These are phyloP conservation scores for Sciaenops ocellatus DNA, from an alignment of 2,797 vertebrate genomes.

Conservation along the genomic window DNA sequence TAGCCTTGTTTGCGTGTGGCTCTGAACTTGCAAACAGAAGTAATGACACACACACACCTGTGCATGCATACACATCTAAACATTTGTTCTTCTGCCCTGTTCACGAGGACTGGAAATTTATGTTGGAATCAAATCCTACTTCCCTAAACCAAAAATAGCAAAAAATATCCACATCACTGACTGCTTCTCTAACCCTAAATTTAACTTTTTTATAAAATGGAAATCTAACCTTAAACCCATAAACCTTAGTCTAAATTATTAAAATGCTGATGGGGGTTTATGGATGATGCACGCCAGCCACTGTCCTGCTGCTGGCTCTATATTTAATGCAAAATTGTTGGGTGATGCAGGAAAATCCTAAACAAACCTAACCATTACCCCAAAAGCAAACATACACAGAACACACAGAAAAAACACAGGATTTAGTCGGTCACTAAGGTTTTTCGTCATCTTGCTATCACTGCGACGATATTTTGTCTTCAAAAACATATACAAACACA, in stretches of 20 bases:
- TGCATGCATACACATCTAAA: slow-evolving; percentile 48
- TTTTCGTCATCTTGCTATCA: slow-evolving; percentile 23
- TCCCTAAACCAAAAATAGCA: slow-evolving; percentile 13
- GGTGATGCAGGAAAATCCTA: slow-evolving; percentile 10
- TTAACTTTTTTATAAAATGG: slow-evolving; percentile 3
- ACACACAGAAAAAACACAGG: background rate
- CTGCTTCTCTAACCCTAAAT: slow-evolving; percentile 39
- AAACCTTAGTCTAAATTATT: slow-evolving; percentile 21
- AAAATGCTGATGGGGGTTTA: slow-evolving; percentile 2
- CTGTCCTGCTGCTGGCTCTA: slow-evolving; percentile 15
- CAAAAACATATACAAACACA: background rate
- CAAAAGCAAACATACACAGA: slow-evolving; percentile 6
- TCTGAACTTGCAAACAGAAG: slow-evolving; percentile 38
- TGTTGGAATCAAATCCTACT: slow-evolving; percentile 44
- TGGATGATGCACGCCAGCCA: slow-evolving; percentile 5
- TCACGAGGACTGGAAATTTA: slow-evolving; percentile 47
- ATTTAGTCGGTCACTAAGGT: background rate
- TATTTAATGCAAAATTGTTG: slow-evolving; percentile 6
- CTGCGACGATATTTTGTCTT: slow-evolving; percentile 12
- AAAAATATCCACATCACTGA: slow-evolving; percentile 46
- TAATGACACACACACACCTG: slow-evolving; percentile 46
- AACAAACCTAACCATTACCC: slow-evolving; percentile 15
- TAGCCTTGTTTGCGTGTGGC: slow-evolving; percentile 24
- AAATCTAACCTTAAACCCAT: slow-evolving; percentile 32
- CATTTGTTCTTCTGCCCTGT: slow-evolving; percentile 44